A percentile compares a stretch with the other conserved stretches of the same genome.
Conservation (phyloP, 2,888 invertebrate species). For the Arrhopalites spinosus region DNA sequence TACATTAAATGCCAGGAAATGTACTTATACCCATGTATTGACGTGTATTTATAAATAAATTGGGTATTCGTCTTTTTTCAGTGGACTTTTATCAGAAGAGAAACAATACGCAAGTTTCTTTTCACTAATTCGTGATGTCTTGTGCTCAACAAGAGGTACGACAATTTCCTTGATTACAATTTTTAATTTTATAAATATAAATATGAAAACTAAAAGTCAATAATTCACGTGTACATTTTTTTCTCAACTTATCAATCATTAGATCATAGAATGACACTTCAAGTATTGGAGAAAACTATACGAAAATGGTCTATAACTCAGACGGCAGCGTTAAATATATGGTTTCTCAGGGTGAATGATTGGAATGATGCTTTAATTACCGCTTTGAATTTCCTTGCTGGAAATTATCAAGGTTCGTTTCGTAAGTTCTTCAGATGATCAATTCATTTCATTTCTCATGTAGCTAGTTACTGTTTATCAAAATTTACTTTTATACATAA, state of each 20-base stretch:
- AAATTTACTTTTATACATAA: no score
- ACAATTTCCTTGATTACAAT: no score
- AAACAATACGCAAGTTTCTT: constrained; percentile 81
- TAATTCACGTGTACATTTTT: no score
- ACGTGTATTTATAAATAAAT: no score
- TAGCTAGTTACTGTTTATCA: no score
- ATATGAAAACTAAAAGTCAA: no score
- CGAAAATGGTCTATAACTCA: constrained; percentile 77
- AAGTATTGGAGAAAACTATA: constrained; percentile 75
- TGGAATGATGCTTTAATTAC: constrained; percentile 77
- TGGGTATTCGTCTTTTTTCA: constrained; percentile 48
- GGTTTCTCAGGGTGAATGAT: constrained; percentile 71
- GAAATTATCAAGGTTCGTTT: constrained; percentile 68
- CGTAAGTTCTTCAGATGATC: constrained; percentile 2
- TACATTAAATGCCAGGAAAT: not conserved
- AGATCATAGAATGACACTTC: constrained; percentile 82
- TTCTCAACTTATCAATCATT: no score
- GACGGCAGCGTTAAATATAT: constrained; percentile 79
- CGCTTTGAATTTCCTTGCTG: constrained; percentile 81
- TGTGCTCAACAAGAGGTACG: constrained; percentile 85
- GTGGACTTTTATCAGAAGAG: constrained; percentile 73
- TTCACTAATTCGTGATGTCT: constrained; percentile 83
- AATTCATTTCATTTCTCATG: not conserved
- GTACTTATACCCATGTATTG: no score
- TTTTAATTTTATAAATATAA: no score